Base-by-base conservation (phyloP, 2,888 invertebrate genomes). In the Dolomedes plantarius region DNA sequence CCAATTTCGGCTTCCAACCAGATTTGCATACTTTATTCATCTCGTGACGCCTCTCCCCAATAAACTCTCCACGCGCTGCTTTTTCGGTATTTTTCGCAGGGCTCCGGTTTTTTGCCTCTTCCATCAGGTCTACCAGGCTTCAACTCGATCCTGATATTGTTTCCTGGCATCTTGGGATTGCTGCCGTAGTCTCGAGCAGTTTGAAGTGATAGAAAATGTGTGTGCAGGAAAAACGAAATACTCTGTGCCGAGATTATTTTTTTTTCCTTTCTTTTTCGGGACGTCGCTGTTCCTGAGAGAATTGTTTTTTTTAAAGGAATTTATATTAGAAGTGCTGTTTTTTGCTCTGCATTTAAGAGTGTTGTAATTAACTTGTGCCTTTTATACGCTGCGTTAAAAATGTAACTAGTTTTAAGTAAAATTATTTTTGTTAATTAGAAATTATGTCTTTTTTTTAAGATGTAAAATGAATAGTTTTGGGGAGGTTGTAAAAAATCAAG, bases 1-100 rank as follows among this genome's bases (percentile, higher is more conserved):
- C 69, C 76, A 71, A 71, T 72, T 83, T 83, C 65, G 56, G 65
- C 46, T 65, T 56, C 76, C 32, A 64, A 64, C 28, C 65, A 56
- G 82, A 83, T 83, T 83, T 83, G 82, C 82, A 83, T 83, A 83
- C 71, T 71, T 76, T 83, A 76, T 83, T 72, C 76, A 31, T 73
- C 31, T 73, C 56, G 56, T 56, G 73, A 69, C 69, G 69, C 41
- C 23, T 69, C 23, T 69, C 41, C 41, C 69, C 36, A 36, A 69
- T 69, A 69, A 39, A 69, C 69, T 69, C 69, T 27, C 41, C 69
- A 56, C 39, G 69, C 28, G 32, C 41, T 41, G 9, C 41, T 41
- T 41, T 69, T 69, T 69, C 41, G 39, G 28, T 41, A 32, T 27
- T 41, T 69, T 41, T 41, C 41, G 23, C 23, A 39, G 27, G 23